phyloP scores from a whole-genome alignment of 2,113 vertebrate genomes.

The Tetraodon nigroviridis region DNA sequence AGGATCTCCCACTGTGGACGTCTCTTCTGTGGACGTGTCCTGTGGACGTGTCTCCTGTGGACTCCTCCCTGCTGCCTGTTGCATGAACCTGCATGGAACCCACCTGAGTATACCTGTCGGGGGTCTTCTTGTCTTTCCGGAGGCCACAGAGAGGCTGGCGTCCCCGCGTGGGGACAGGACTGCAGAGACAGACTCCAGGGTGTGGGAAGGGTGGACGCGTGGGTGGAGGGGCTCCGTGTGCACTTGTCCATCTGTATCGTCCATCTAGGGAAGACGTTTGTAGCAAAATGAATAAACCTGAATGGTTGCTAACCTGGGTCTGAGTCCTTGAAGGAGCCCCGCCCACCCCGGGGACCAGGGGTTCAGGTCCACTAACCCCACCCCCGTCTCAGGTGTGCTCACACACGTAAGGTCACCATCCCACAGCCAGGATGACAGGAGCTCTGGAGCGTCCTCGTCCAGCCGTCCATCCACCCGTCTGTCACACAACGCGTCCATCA shows the following conservation, averaged over 20 bases:
- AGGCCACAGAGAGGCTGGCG: too few species aligned
- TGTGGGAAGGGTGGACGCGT: constrained; percentile 49
- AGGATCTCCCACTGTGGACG: constrained; percentile 76
- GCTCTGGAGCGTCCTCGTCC: too few species aligned
- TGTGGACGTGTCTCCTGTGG: constrained; percentile 71
- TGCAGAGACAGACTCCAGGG: too few species aligned
- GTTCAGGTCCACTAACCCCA: too few species aligned
- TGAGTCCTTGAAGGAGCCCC: too few species aligned
- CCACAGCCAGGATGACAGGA: too few species aligned
- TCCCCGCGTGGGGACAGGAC: too few species aligned
- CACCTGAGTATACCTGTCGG: constrained; percentile 76
- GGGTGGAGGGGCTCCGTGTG: constrained; percentile 16
- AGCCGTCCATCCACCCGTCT: too few species aligned
- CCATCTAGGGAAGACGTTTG: constrained; percentile 71
- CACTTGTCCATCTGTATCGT: constrained; percentile 72
- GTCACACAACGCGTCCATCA: too few species aligned
- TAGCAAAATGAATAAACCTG: constrained; percentile 53
- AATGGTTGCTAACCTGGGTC: constrained; percentile 37
- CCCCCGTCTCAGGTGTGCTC: too few species aligned
- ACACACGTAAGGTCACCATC: too few species aligned
- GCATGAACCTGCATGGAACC: constrained; percentile 81
- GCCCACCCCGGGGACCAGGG: too few species aligned
- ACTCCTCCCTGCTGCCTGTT: constrained; percentile 78
- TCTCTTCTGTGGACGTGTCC: constrained; percentile 67
- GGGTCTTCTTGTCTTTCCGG: constrained; percentile 65